Base-by-base conservation (phyloP, 2,797 vertebrate genomes). In the Cynopterus sphinx region DNA sequence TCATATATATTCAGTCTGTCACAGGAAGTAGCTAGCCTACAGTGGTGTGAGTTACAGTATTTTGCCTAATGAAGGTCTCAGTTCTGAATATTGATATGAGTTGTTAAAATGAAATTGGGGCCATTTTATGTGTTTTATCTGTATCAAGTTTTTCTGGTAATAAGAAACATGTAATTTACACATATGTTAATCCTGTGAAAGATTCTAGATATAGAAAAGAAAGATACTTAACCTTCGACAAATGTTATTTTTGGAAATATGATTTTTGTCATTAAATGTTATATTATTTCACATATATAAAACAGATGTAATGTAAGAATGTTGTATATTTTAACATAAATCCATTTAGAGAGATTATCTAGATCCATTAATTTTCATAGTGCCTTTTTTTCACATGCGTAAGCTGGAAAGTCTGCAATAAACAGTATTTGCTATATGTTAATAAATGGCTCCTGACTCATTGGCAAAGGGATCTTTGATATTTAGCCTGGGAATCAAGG, bases 381-480 rank as follows among this genome's bases (percentile, higher is more conserved):
- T 99, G 99, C 99, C 99, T 99, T 99, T 99, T 99, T 49, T 99
- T 98, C 98, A 98, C 98, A 95, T 92, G 86, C 98, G 98, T 98
- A 98, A 98, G 98, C 98, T 98, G 96, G 82, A 96, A 98, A 98
- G 98, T 98, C 98, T 99, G 98, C 98, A 99, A 99, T 99, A 99
- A 99, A 99, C 95, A 98, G 98, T 98, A 98, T 98, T 98, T 98
- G 98, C 97, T 98, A 81, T 98, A 98, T 97, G 97, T 98, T 97
- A 97, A 97, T 96, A 95, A 68, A 51, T 73, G 90, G 85, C 79
- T 83, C 89, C 82, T 89, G 79, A 95, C 15, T 96, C 43, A 10
- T 19, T 94, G 65, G 21, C 31, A 55, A 21, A 65, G 33, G 31
- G 43, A 6, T 39, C 31, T 78, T 51, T 63, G 84, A 57, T 43